Conservation (phyloP, 2,113 vertebrate genomes). For the Triplophysa siluroides region DNA sequence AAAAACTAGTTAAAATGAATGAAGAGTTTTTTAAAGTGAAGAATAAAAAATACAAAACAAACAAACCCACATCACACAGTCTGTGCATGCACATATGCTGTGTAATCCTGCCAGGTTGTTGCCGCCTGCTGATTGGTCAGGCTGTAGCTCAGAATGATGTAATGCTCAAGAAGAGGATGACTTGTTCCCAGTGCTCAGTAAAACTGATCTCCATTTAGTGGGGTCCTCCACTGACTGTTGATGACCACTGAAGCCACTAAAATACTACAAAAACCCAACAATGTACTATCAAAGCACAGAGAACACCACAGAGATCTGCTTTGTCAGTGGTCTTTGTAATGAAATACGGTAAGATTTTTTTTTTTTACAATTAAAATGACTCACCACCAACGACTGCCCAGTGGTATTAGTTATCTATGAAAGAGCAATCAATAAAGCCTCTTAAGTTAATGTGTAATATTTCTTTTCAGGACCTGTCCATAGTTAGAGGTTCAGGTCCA, state of each 20-base stretch:
- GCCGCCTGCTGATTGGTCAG: slow-evolving; percentile 56
- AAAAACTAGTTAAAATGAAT: too few species aligned
- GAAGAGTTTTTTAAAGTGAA: too few species aligned
- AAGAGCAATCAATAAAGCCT: slow-evolving; percentile 39
- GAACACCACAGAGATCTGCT: neutral
- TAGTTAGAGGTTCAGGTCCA: slow-evolving; percentile 30
- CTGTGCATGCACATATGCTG: slow-evolving; percentile 18
- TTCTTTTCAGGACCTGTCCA: slow-evolving; percentile 39
- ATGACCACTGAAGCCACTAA: neutral
- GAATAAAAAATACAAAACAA: too few species aligned
- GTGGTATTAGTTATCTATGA: neutral
- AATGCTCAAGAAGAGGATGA: slow-evolving; percentile 66
- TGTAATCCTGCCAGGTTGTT: slow-evolving; percentile 26
- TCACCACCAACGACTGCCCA: neutral
- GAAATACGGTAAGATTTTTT: slow-evolving; percentile 3
- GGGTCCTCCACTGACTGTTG: neutral
- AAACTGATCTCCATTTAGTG: slow-evolving; percentile 38
- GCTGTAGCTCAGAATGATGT: slow-evolving; percentile 75
- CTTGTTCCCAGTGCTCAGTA: slow-evolving; percentile 40
- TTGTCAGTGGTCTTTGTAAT: neutral
- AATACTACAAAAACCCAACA: neutral
- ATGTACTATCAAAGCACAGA: neutral
- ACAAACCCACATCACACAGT: neutral
- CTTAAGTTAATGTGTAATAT: slow-evolving; percentile 44
- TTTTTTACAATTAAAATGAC: slow-evolving; percentile 7